phyloP scores from a whole-genome alignment of 2,888 invertebrate species.

The Globia sparganii region DNA sequence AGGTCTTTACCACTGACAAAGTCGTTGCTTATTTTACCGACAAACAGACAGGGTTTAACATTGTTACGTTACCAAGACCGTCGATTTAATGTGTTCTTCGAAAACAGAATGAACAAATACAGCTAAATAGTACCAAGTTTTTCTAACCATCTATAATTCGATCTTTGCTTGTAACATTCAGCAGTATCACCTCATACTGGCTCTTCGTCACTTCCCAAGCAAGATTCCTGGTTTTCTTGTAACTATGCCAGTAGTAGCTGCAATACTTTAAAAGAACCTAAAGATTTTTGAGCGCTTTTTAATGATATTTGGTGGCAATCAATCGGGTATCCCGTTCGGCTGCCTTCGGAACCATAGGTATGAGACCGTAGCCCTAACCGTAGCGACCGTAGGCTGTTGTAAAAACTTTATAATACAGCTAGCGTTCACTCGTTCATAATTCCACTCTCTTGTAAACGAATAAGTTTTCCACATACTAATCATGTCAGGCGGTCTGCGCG shows the following conservation, averaged over 20 bases:
- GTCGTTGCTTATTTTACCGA: background rate
- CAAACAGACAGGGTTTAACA: background rate
- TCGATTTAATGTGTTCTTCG: background rate
- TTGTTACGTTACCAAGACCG: background rate
- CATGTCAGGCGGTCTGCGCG: background rate
- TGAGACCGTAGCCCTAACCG: no score
- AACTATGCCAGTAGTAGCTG: background rate
- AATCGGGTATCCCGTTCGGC: background rate
- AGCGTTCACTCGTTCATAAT: background rate
- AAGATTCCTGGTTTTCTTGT: background rate
- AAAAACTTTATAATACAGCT: conserved; percentile 8
- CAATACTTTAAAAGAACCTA: background rate
- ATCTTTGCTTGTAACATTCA: background rate
- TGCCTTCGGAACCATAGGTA: background rate
- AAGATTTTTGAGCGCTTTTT: background rate
- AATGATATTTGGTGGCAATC: background rate
- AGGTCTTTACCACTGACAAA: background rate
- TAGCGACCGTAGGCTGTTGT: background rate
- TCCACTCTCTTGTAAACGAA: background rate
- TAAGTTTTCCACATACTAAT: background rate
- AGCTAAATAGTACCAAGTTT: background rate
- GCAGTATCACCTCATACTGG: background rate
- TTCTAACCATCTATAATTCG: background rate
- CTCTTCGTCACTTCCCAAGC: background rate
- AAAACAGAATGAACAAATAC: background rate